phyloP scores from a whole-genome alignment of 2,797 vertebrate genomes.

The Sibirionetta formosa region DNA sequence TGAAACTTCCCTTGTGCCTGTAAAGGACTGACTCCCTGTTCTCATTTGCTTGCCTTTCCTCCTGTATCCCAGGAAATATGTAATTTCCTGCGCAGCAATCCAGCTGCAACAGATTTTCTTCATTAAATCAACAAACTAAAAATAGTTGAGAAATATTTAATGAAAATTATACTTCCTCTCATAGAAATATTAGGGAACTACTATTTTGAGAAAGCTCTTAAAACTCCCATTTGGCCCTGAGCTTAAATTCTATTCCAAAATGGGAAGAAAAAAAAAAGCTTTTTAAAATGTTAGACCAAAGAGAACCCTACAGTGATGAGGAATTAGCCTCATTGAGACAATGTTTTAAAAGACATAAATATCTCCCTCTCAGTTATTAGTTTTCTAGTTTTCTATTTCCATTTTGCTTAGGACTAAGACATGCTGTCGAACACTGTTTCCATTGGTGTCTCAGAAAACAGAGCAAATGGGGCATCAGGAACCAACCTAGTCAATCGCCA shows the following conservation, averaged over 20 bases:
- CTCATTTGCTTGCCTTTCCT: background rate
- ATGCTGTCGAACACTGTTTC: background rate
- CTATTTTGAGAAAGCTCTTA: background rate
- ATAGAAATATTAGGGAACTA: background rate
- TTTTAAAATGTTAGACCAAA: background rate
- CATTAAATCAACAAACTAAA: background rate
- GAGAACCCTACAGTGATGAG: background rate
- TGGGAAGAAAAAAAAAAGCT: background rate
- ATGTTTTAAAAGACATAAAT: background rate
- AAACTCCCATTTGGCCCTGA: background rate
- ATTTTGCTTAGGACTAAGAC: background rate
- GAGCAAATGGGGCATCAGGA: background rate
- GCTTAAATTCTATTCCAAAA: background rate
- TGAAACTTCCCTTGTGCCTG: background rate
- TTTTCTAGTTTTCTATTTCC: background rate
- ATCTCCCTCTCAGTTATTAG: background rate
- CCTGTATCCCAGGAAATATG: background rate
- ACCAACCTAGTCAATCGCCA: background rate
- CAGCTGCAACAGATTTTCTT: background rate
- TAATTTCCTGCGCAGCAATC: background rate
- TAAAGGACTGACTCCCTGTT: background rate
- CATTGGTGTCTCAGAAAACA: rapidly evolving
- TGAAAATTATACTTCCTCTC: background rate
- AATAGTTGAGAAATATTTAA: background rate
- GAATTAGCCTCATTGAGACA: background rate